phyloP scores from a whole-genome alignment of 2,888 invertebrate genomes.

The Agonopterix alstromeriana region DNA sequence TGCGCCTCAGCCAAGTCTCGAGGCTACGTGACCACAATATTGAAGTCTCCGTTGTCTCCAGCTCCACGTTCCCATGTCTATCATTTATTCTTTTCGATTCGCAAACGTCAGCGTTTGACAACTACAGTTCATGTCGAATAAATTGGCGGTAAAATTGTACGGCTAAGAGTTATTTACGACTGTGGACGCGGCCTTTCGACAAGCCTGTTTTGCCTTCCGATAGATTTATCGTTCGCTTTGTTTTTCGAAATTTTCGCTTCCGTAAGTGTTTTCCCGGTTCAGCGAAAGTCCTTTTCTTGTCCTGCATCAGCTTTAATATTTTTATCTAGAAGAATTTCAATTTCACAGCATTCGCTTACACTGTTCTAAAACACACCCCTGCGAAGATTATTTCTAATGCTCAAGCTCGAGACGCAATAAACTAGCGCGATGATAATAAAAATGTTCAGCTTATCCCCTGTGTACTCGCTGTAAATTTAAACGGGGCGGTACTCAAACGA shows the following conservation, averaged over 20 bases:
- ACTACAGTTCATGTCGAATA: constrained; percentile 70
- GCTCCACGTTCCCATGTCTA: constrained; percentile 56
- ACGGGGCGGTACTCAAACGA: constrained; percentile 34
- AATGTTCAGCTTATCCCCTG: constrained; percentile 64
- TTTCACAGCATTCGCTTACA: constrained; percentile 26
- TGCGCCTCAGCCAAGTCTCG: constrained; percentile 58
- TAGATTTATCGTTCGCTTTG: constrained; percentile 57
- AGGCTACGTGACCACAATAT: constrained; percentile 67
- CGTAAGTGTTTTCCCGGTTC: constrained; percentile 22
- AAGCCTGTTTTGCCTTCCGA: constrained; percentile 43
- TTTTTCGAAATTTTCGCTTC: constrained; percentile 47
- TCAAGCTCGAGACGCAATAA: constrained; percentile 63
- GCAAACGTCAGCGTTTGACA: constrained; percentile 70
- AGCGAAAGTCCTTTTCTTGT: constrained; percentile 7
- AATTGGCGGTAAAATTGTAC: constrained; percentile 66
- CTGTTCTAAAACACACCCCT: constrained; percentile 45
- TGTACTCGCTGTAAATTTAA: constrained; percentile 60
- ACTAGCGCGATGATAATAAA: constrained; percentile 69
- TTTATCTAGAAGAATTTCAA: constrained; percentile 26
- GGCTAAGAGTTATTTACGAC: constrained; percentile 57
- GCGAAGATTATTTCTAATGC: constrained; percentile 66
- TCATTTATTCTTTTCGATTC: constrained; percentile 68
- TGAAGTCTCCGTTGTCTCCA: constrained; percentile 48
- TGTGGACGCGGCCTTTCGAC: constrained; percentile 51
- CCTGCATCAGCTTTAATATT: constrained; percentile 15